Evolutionary conservation across 2,888 invertebrate species (phyloP), one percentile per base, ranked within the genome.

Genomic region (Fabriciana adippe): DNA sequence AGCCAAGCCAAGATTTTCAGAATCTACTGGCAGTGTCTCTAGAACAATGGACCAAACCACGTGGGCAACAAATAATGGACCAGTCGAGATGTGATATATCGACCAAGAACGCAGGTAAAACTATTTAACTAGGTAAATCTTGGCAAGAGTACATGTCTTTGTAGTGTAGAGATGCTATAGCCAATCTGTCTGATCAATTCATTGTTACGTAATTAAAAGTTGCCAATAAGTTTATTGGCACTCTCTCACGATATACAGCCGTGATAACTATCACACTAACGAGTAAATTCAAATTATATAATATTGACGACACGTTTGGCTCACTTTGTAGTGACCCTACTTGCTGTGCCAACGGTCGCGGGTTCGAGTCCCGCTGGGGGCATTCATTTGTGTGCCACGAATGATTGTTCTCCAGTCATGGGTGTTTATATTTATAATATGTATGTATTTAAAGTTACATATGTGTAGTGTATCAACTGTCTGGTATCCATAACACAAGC

Each of bases 21-120:
- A 56, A 64, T 45, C 21, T 41, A 64, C 57, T 64, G 57, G 57
- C 64, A 64, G 21, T 35, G 56, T n/a, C n/a, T 3, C 6, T 21
- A 21, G 35, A 51, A 51, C 56, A 18, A 18, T 41, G 51, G 56
- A 41, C 21, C 45, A 57, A 64, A 51, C 18, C 21, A 18, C 64
- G 51, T 64, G 26, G 26, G 4, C 0, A 5, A 26, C 26, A 26
- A 26, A 26, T 56, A 57, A 35, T 41, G 13, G 51, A 41, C 35
- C 35, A 57, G 50, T 18, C 57, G 51, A 57, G 64, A 64, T 57
- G 21, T 41, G 11, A 64, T 50, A 41, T 41, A 31, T 45, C 56
- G 45, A 57, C 1, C 15, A 18, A 45, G 41, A 21, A 48, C n/a
- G 47, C 47, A 48, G 57, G 57, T 57, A 47, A 47, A 26, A 21